phyloP scores from a whole-genome alignment of 92 coral and sea anemone species.

The Actinernus sp. region DNA sequence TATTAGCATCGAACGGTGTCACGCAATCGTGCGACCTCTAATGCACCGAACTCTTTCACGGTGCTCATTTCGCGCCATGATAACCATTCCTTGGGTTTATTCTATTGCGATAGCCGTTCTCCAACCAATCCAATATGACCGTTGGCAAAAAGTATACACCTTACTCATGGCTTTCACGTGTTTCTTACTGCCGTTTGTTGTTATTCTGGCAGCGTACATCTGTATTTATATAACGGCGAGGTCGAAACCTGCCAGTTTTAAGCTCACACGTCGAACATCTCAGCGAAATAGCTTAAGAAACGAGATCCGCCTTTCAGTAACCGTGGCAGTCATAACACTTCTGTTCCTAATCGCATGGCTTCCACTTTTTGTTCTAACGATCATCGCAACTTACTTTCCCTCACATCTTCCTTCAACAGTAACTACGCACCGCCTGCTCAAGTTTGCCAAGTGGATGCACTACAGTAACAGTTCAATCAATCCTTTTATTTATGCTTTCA shows the following conservation, averaged over 20 bases:
- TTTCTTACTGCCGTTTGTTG: slow-evolving; percentile 69
- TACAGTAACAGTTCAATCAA: slow-evolving; percentile 83
- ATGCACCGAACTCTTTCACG: slow-evolving; percentile 75
- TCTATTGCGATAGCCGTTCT: slow-evolving; percentile 72
- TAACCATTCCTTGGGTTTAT: slow-evolving; percentile 73
- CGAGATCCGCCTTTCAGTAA: slow-evolving; percentile 77
- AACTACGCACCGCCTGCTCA: slow-evolving; percentile 60
- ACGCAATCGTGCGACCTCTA: slow-evolving; percentile 85
- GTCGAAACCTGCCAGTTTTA: slow-evolving; percentile 30
- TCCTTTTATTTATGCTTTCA: slow-evolving; percentile 86
- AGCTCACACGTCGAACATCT: slow-evolving; percentile 19
- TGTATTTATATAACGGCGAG: slow-evolving; percentile 56
- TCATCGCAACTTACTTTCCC: slow-evolving; percentile 66
- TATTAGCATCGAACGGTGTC: slow-evolving; percentile 89
- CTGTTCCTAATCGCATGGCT: slow-evolving; percentile 84
- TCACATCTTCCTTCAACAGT: slow-evolving; percentile 58
- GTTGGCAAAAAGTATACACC: slow-evolving; percentile 75
- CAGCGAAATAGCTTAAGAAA: slow-evolving; percentile 54
- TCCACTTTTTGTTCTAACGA: slow-evolving; percentile 71
- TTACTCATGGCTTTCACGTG: slow-evolving; percentile 71
- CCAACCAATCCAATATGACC: slow-evolving; percentile 71
- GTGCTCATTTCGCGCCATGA: slow-evolving; percentile 66
- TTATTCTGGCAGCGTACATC: slow-evolving; percentile 71
- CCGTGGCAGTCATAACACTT: slow-evolving; percentile 73
- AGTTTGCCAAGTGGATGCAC: slow-evolving; percentile 90